Base-by-base conservation (phyloP, 2,888 invertebrate species). In the Watsonalla binaria region DNA sequence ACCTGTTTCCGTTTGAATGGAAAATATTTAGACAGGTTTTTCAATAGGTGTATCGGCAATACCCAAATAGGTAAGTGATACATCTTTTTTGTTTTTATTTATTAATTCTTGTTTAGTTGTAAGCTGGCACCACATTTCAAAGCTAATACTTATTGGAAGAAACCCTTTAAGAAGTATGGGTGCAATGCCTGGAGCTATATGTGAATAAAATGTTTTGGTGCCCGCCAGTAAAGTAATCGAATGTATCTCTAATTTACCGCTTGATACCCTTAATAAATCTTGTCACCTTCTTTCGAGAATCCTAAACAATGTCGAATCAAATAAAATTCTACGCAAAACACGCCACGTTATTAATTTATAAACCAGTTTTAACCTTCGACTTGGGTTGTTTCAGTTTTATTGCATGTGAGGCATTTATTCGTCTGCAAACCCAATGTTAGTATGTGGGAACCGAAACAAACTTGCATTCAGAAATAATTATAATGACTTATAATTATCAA, bases 371-470 rank as follows among this genome's bases (percentile, higher is more conserved):
- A 57, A 57, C 61, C 61, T 66, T 63, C 58, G 59, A 58, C 58
- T 46, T 52, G 59, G 57, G 64, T 57, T 52, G 61, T 72, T 68
- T 68, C 51, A 56, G 67, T 79, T 76, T 76, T 78, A 64, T 78
- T 78, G 54, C 46, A 48, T 37, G 65, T 66, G 61, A 62, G 63
- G 63, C 69, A 77, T 77, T 75, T 68, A 70, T 71, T 74, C 62
- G 84, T 82, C 83, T 83, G 78, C 75, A 66, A 76, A 83, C 84
- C 74, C 70, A 68, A 78, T 76, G 70, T 24, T 24, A 24, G 24
- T 76, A 76, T 78, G 76, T 65, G 60, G 67, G 74, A 72, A 72
- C 63, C 68, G 52, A 63, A 47, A 58, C 59, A 54, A 59, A 62
- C 63, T 74, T 63, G 63, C 55, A 59, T 60, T 57, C 52, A 49